Conservation (phyloP, 2,113 vertebrate species). For the Typhlomys cinereus region DNA sequence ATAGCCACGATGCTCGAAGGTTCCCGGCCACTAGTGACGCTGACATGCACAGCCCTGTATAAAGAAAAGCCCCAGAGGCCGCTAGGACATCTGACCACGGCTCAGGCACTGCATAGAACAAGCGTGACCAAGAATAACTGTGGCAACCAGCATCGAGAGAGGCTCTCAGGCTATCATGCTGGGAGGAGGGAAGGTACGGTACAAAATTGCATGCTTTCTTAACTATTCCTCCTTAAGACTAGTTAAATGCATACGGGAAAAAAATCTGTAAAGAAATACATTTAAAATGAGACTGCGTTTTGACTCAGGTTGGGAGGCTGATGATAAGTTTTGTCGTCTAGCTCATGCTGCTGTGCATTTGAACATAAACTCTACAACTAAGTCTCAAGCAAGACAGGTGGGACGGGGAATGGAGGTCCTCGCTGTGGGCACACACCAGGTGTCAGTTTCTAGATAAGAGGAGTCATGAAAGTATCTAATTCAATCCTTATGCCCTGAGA, state of each 20-base stretch:
- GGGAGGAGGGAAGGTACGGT: background rate
- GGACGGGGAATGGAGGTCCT: background rate
- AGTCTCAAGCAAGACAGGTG: background rate
- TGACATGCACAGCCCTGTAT: background rate
- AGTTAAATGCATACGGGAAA: background rate
- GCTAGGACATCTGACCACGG: slow-evolving; percentile 2
- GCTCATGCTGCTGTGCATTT: background rate
- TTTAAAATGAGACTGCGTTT: slow-evolving; percentile 30
- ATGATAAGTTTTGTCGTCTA: background rate
- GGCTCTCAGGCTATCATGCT: background rate
- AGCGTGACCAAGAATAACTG: background rate
- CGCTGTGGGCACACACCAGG: accelerated
- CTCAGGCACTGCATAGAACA: background rate
- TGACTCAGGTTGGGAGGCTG: background rate
- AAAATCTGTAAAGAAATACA: background rate
- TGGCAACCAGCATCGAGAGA: background rate
- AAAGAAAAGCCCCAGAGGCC: background rate
- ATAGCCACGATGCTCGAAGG: background rate
- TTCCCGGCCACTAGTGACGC: background rate
- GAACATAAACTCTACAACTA: background rate
- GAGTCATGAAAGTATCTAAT: background rate
- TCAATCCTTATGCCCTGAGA: background rate
- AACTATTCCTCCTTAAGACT: background rate
- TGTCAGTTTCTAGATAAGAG: background rate
- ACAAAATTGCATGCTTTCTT: background rate